These are phyloP conservation scores for Cyclura pinguis DNA, from an alignment of 2,797 vertebrate genomes.

Conservation along the genomic window DNA sequence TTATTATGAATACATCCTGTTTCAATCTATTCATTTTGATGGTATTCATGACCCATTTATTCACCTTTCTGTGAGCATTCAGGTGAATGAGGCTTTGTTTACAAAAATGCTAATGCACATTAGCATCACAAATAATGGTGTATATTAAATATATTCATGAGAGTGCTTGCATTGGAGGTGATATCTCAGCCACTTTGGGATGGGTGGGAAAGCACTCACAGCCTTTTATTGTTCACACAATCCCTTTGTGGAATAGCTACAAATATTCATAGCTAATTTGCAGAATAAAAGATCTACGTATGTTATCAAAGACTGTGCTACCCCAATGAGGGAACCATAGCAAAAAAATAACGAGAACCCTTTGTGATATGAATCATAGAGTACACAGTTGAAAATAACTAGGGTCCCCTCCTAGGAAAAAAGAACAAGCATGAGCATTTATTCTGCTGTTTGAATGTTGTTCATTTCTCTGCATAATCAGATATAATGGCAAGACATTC, in stretches of 20 bases:
- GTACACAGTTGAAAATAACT: slow-evolving; percentile 19
- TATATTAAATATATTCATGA: slow-evolving; percentile 42
- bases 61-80: slow-evolving; percentile 44
- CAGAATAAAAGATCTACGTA: slow-evolving; percentile 22
- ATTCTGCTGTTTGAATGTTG: slow-evolving; percentile 14
- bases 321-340: slow-evolving; percentile 8
- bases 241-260: slow-evolving; percentile 9
- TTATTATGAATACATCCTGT: slow-evolving; percentile 8
- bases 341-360: slow-evolving; percentile 14
- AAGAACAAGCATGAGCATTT: slow-evolving; percentile 11
- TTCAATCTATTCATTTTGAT: slow-evolving; percentile 25
- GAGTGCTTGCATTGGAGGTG: slow-evolving; percentile 24
- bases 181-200: slow-evolving; percentile 16
- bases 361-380: slow-evolving; percentile 12
- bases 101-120: slow-evolving; percentile 38
- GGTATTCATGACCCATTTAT: slow-evolving; percentile 45
- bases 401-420: neutral
- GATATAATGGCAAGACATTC: neutral
- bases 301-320: slow-evolving; percentile 22
- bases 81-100: slow-evolving; percentile 35
- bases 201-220: neutral
- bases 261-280: slow-evolving; percentile 36
- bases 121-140: slow-evolving; percentile 35
- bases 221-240: slow-evolving; percentile 28
- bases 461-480: slow-evolving; percentile 10